Percentiles rank a stretch among this genome's conserved stretches.
These are phyloP conservation scores for Poeciliopsis occidentalis DNA, from an alignment of 2,113 vertebrate genomes.

Conservation along the genomic window DNA sequence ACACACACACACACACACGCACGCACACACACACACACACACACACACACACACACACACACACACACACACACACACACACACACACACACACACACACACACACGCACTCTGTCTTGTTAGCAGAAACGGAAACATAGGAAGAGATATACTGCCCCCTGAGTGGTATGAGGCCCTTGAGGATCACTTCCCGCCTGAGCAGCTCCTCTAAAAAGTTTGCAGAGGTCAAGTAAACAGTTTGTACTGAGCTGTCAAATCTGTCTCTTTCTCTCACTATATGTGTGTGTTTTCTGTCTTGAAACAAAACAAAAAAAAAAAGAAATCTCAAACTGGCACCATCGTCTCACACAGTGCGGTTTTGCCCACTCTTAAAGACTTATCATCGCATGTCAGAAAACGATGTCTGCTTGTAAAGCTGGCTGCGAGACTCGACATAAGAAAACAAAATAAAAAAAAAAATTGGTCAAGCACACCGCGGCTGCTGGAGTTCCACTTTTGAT, in stretches of 20 bases:
- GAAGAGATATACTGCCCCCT: conserved; percentile 55
- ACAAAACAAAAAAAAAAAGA: neutral
- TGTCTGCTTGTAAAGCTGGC: conserved; percentile 29
- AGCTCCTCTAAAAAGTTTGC: conserved; percentile 56
- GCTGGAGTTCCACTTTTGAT: conserved; percentile 24
- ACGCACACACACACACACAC: conserved; percentile 9
- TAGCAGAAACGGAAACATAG: conserved; percentile 60
- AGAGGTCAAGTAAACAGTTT: conserved; percentile 73
- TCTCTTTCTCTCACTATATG: conserved; percentile 15
- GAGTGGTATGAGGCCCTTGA: conserved; percentile 62
- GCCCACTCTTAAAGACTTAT: conserved; percentile 43
- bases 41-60: neutral
- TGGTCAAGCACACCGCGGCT: conserved; percentile 48
- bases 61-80: conserved; percentile 9
- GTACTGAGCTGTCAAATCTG: conserved; percentile 51
- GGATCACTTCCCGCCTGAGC: conserved; percentile 68
- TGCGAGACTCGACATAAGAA: conserved; percentile 51
- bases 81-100: neutral
- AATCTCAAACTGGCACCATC: neutral
- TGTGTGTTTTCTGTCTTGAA: conserved; percentile 15
- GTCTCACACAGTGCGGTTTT: conserved; percentile 40
- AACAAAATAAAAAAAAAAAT: too few relatives aligned
- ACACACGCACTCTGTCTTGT: conserved; percentile 24
- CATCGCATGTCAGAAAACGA: conserved; percentile 29
- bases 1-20: conserved; percentile 9